Conservation (phyloP, 2,797 vertebrate genomes). For the Pantherophis alleghaniensis region DNA sequence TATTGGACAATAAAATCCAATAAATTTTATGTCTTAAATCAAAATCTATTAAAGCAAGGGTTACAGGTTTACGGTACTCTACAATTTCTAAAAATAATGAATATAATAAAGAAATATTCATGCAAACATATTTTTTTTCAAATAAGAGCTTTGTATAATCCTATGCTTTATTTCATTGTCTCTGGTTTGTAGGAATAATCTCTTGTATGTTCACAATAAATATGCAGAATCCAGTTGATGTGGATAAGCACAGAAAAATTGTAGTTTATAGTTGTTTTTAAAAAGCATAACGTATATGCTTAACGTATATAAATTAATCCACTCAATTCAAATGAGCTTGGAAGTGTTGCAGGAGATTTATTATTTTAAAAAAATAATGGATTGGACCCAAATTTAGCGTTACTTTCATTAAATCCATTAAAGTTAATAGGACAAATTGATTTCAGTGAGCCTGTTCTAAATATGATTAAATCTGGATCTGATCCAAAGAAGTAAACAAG, state of each 20-base stretch:
- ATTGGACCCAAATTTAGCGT: not conserved
- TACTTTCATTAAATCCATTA: not conserved
- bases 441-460: not conserved
- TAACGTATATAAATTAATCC: not conserved
- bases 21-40: not conserved
- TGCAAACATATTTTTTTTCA: not conserved
- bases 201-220: not conserved
- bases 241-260: not conserved
- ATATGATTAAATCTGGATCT: not conserved
- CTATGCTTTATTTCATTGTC: not conserved
- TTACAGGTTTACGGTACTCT: not conserved
- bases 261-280: not conserved
- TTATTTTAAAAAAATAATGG: not conserved
- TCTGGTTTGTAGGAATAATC: not conserved
- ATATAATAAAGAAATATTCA: not conserved
- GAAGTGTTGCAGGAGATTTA: not conserved
- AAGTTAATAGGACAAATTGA: not conserved
- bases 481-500: not conserved
- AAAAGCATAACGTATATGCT: not conserved
- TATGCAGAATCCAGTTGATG: not conserved
- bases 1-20: not conserved
- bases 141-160: not conserved
- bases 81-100: not conserved
- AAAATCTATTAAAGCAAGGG: not conserved
- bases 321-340: not conserved